These are phyloP conservation scores for Galleria mellonella DNA, from an alignment of 1,140 invertebrate genomes.

Conservation along the genomic window DNA sequence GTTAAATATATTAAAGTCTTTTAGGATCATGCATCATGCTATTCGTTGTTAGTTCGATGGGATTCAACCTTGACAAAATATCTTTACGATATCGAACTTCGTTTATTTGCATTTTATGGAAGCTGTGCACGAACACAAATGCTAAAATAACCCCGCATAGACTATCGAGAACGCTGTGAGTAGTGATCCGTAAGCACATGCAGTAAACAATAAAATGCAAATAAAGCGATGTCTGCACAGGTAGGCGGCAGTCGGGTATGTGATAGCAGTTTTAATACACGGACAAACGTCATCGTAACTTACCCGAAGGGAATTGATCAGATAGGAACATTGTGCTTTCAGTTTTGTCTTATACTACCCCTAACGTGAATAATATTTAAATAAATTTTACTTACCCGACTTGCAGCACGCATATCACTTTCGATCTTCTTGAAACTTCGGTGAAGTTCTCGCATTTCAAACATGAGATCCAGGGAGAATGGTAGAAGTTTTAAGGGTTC, in stretches of 20 bases:
- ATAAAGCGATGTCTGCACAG: constrained; percentile 62
- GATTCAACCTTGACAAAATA: constrained; percentile 24
- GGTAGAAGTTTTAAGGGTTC: constrained; percentile 85
- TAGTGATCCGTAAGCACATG: constrained; percentile 63
- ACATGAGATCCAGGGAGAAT: constrained; percentile 87
- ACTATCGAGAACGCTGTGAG: constrained; percentile 25
- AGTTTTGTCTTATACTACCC: no score
- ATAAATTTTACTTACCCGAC: constrained; percentile 44
- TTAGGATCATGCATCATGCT: constrained; percentile 65
- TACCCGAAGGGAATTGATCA: constrained; percentile 8
- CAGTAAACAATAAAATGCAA: constrained; percentile 72
- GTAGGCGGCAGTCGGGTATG: constrained; percentile 32
- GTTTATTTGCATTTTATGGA: constrained; percentile 72
- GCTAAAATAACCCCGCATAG: constrained; percentile 30
- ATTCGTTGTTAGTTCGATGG: constrained; percentile 38
- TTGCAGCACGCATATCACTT: constrained; percentile 69
- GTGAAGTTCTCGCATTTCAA: constrained; percentile 85
- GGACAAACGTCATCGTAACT: constrained; percentile 20
- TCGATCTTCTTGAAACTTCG: constrained; percentile 83
- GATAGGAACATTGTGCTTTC: neutral
- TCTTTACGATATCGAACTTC: constrained; percentile 30
- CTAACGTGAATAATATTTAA: no score
- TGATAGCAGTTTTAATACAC: constrained; percentile 33
- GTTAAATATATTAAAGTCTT: constrained; percentile 66
- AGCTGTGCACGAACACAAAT: constrained; percentile 63